phyloP scores from a whole-genome alignment of 1,140 invertebrate genomes.

The Dolichoris vasculosae region DNA sequence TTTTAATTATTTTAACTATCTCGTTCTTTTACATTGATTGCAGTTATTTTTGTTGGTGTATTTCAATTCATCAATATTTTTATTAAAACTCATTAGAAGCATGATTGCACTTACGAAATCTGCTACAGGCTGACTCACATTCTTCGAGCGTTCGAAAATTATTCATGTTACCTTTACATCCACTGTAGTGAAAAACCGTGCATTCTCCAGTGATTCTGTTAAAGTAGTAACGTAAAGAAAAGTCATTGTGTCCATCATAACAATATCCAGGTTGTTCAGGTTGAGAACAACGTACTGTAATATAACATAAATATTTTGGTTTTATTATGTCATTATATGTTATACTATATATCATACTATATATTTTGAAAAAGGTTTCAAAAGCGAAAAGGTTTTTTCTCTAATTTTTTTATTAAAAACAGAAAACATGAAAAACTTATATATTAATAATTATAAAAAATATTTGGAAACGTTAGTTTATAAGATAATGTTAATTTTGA shows the following conservation, averaged over 20 bases:
- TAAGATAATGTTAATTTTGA: too few relatives aligned
- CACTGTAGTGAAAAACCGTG: constrained; percentile 83
- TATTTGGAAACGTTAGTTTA: too few relatives aligned
- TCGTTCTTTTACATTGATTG: too few relatives aligned
- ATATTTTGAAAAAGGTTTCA: too few relatives aligned
- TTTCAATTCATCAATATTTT: neutral
- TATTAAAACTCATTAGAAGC: neutral
- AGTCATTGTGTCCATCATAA: constrained; percentile 70
- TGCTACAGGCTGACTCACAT: constrained; percentile 76
- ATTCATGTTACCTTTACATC: constrained; percentile 85
- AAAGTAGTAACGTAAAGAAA: constrained; percentile 83
- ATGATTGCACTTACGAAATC: constrained; percentile 63
- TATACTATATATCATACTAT: too few relatives aligned
- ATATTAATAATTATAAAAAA: too few relatives aligned
- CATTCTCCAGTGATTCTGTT: constrained; percentile 80
- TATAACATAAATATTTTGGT: constrained; percentile 1
- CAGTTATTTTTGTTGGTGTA: neutral
- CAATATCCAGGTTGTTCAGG: constrained; percentile 79
- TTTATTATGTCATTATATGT: neutral
- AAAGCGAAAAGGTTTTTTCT: too few relatives aligned
- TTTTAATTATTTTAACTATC: too few relatives aligned
- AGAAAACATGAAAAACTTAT: too few relatives aligned
- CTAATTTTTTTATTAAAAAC: too few relatives aligned
- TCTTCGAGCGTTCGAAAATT: constrained; percentile 80
- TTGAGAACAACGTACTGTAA: constrained; percentile 76